A percentile compares a stretch with the other conserved stretches of the same genome.
These are phyloP conservation scores for Triops cancriformis DNA, from an alignment of 1,140 invertebrate genomes.

Conservation along the genomic window DNA sequence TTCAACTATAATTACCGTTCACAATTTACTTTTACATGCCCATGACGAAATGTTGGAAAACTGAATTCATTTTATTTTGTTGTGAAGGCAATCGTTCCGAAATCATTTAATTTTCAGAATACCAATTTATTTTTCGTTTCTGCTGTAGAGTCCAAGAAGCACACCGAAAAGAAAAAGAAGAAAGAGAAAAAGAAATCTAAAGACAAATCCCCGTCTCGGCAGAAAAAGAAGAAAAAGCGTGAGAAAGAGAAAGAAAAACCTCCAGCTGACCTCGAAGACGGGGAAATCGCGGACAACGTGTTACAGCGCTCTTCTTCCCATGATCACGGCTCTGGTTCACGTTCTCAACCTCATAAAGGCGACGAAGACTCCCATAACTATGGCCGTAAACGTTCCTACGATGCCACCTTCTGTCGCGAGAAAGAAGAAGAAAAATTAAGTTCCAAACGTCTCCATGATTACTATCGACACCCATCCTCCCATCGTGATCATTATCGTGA, in stretches of 20 bases:
- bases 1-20: too few relatives aligned
- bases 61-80: too few relatives aligned
- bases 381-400: constrained; percentile 16
- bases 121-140: too few relatives aligned
- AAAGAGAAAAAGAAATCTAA: constrained; percentile 15
- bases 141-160: background rate
- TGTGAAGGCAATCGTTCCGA: too few relatives aligned
- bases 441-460: background rate
- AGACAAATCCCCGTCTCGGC: background rate
- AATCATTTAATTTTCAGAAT: background rate
- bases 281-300: background rate
- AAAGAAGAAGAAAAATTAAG: background rate
- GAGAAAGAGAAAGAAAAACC: constrained; percentile 18
- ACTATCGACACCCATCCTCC: background rate
- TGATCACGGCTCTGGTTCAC: background rate
- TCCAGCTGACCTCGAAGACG: constrained; percentile 11
- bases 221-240: constrained; percentile 12
- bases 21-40: too few relatives aligned
- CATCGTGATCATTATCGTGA: background rate
- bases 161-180: background rate
- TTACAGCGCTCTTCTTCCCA: too few relatives aligned
- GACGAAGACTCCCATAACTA: constrained; percentile 25
- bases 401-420: background rate
- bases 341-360: background rate
- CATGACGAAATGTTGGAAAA: too few relatives aligned